Percentiles rank a stretch among this genome's conserved stretches.
phyloP scores from a whole-genome alignment of 1,140 invertebrate species.

The Drosophila oshimai region DNA sequence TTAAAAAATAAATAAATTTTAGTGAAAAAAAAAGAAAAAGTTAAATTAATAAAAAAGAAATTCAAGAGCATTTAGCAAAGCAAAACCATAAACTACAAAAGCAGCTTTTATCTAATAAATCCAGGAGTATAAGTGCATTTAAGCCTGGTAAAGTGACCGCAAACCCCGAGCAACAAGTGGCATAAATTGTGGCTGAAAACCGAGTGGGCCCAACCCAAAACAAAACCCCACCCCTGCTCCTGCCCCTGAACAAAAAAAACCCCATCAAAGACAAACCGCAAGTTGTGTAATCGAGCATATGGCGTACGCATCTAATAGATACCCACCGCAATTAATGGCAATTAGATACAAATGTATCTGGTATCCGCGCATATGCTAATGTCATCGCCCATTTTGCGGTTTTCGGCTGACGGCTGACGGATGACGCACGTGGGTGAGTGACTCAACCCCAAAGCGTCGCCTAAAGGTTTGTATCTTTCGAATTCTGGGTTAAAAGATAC shows the following conservation, averaged over 20 bases:
- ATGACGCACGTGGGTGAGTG: slow-evolving; percentile 24
- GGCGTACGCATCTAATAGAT: slow-evolving; percentile 37
- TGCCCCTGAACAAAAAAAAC: not conserved
- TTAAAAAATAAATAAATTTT: too few relatives aligned
- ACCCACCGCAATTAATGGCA: slow-evolving; percentile 29
- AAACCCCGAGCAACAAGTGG: slow-evolving; percentile 27
- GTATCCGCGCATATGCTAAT: slow-evolving; percentile 39
- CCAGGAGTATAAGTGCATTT: not conserved
- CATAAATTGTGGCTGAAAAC: not conserved
- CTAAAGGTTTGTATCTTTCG: not conserved
- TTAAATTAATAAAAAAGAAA: too few relatives aligned
- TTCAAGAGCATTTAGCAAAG: not conserved
- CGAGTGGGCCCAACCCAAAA: slow-evolving; percentile 4
- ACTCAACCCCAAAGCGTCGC: slow-evolving; percentile 4
- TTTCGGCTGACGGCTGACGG: not conserved
- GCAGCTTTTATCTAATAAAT: not conserved
- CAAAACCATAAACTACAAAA: not conserved
- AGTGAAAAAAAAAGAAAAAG: too few relatives aligned
- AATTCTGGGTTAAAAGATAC: not conserved
- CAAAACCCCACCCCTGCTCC: not conserved
- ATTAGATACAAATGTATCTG: slow-evolving; percentile 51
- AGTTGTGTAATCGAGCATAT: slow-evolving; percentile 57
- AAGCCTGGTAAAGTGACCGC: too few relatives aligned
- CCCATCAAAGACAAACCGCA: slow-evolving; percentile 43
- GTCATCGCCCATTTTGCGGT: slow-evolving; percentile 7